Base-by-base conservation (phyloP, 2,888 invertebrate species). In the Callyntrura guangdongensis region DNA sequence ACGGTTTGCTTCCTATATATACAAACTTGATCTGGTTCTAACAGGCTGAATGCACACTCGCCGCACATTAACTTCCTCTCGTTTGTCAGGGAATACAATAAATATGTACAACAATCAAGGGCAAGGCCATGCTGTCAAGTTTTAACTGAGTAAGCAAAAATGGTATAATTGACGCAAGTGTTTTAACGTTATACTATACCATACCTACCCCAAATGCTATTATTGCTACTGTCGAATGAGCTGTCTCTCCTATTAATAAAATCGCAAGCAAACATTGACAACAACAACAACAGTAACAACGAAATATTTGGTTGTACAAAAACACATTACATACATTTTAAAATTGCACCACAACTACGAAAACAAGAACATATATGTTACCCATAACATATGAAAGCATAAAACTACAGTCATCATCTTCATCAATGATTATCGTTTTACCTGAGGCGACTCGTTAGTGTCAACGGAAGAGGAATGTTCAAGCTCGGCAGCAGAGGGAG, bases 391-490 rank as follows among this genome's bases (percentile, higher is more conserved):
- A 45, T 22, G 22, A 49, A 49, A 77, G 53, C 77, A 53, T 14
- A 77, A 49, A 20, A 53, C 53, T 53, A 53, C 53, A 49, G n/a
- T 77, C 25, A 53, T 77, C 53, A 49, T 53, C 36, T 4, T 36
- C 36, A 36, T 77, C 77, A 77, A 77, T 77, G 77, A 77, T 77
- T 53, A 77, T 77, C 53, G 53, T 69, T 69, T 88, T 90, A 90
- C 89, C 89, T 90, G 89, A 85, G 89, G 89, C 85, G 89, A 90
- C 89, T 90, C 89, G 81, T 90, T 90, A 90, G 89, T 90, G 67
- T 90, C 89, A 90, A 90, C 81, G 25, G 89, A 90, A 53, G 89
- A 85, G 72, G 89, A 85, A 85, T 85, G 89, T 81, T 90, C 89
- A 85, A 90, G 89, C 89, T 90, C 89, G 27, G 89, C 89, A 74